phyloP scores from a whole-genome alignment of 2,888 invertebrate genomes.

The Pseudoips prasinana region DNA sequence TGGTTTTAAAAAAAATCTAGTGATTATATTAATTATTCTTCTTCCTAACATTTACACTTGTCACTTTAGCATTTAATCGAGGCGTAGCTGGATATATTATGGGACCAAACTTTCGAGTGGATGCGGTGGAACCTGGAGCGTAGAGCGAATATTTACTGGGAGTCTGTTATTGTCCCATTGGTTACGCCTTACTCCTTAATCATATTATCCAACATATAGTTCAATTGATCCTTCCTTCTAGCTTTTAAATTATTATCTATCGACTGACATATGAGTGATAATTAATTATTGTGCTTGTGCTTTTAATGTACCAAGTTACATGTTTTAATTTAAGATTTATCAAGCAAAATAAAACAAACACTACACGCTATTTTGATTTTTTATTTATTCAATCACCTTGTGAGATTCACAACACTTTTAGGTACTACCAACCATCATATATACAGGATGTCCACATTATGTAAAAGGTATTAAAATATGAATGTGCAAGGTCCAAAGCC shows the following conservation, averaged over 20 bases:
- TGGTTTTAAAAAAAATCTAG: slow-evolving; percentile 39
- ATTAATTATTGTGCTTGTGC: slow-evolving; percentile 76
- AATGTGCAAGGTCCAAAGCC: too few species aligned
- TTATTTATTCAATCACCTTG: slow-evolving; percentile 18
- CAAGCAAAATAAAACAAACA: slow-evolving; percentile 67
- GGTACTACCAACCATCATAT: too few species aligned
- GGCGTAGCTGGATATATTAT: slow-evolving; percentile 70
- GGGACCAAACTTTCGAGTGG: slow-evolving; percentile 68
- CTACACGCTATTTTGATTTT: slow-evolving; percentile 58
- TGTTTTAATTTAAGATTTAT: slow-evolving; percentile 66
- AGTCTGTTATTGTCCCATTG: slow-evolving; percentile 63
- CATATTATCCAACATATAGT: slow-evolving; percentile 35
- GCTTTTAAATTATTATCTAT: slow-evolving; percentile 67
- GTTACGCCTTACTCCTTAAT: slow-evolving; percentile 68
- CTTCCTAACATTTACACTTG: slow-evolving; percentile 39
- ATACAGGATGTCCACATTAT: too few species aligned
- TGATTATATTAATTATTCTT: slow-evolving; percentile 38
- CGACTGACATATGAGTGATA: slow-evolving; percentile 78
- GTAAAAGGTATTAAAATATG: too few species aligned
- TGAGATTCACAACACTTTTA: too few species aligned
- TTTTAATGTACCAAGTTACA: slow-evolving; percentile 77
- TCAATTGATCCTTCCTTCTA: slow-evolving; percentile 65
- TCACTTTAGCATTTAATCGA: slow-evolving; percentile 41
- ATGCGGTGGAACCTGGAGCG: slow-evolving; percentile 51
- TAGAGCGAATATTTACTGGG: slow-evolving; percentile 47